Base-by-base conservation (phyloP, 2,113 vertebrate genomes). In the Motacilla alba region DNA sequence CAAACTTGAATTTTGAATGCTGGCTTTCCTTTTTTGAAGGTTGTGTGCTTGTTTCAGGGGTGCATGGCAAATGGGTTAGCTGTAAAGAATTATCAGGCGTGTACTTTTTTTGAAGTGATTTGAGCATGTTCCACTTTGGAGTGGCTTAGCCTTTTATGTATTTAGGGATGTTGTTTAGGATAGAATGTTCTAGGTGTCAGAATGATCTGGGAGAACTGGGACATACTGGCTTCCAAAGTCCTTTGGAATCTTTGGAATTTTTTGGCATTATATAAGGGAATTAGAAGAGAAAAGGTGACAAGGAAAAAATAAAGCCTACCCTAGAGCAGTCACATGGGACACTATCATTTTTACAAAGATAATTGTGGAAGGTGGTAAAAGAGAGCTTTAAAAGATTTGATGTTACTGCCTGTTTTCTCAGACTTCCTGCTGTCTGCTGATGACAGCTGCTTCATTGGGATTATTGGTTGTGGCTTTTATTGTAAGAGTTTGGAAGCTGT, bases 401-500 rank as follows among this genome's bases (percentile, higher is more conserved):
- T 83, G 7, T 33, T 67, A 17, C 7, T 86, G 44, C 41, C 30
- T 79, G 44, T 85, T 64, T 85, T 85, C 62, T 90, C 41, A 68
- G 75, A 39, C 31, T 84, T 63, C 74, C 52, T 90, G 56, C 85
- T 85, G 85, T 11, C 81, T 76, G 46, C 89, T 75, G 47, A 26
- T 85, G 83, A 50, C 66, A 79, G 70, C 86, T 86, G 63, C 58
- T 88, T 94, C 1, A 0, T 43, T 90, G 83, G 80, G 75, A 76
- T 93, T 82, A 84, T 90, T 93, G 74, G 78, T 78, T 87, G 47
- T 58, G 22, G 46, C 68, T 78, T 94, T 87, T 91, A 72, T 56
- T 81, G 6, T 56, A 64, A 56, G 58, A 68, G 17, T 87, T 82
- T 70, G 72, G 60, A 87, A 82, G 47, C n/a, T 72, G 28, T 67